phyloP scores from a whole-genome alignment of 1,140 invertebrate species.

The Tetranychus urticae region DNA sequence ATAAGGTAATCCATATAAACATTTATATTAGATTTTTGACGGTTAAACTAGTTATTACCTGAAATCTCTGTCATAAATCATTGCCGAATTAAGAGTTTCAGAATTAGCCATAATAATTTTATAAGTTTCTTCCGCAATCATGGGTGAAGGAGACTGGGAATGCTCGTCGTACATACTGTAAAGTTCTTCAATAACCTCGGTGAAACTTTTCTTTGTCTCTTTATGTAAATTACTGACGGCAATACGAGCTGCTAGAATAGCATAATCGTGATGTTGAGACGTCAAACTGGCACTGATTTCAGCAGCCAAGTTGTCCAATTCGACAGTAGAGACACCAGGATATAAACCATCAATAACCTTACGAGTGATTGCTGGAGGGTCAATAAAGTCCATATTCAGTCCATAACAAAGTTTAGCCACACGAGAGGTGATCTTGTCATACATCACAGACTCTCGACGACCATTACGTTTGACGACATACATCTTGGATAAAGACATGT shows the following conservation, averaged over 20 bases:
- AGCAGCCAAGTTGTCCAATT: slow-evolving; percentile 87
- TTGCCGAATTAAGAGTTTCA: slow-evolving; percentile 73
- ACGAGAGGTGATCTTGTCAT: slow-evolving; percentile 91
- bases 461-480: slow-evolving; percentile 39
- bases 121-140: slow-evolving; percentile 63
- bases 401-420: slow-evolving; percentile 89
- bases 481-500: slow-evolving; percentile 15
- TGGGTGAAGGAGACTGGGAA: slow-evolving; percentile 40
- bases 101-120: slow-evolving; percentile 66
- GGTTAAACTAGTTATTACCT: slow-evolving; percentile 14
- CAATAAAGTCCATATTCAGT: slow-evolving; percentile 80
- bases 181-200: slow-evolving; percentile 75
- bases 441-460: slow-evolving; percentile 69
- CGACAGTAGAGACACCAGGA: slow-evolving; percentile 81
- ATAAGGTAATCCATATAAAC: not conserved
- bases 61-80: slow-evolving; percentile 92
- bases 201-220: slow-evolving; percentile 72
- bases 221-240: slow-evolving; percentile 94
- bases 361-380: slow-evolving; percentile 59
- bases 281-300: slow-evolving; percentile 91
- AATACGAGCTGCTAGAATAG: slow-evolving; percentile 75
- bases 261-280: slow-evolving; percentile 89
- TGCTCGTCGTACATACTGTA: slow-evolving; percentile 44
- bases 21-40: not conserved
- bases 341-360: slow-evolving; percentile 83